Evolutionary conservation across 2,113 vertebrate genomes (phyloP).

Genomic region (Circaetus gallicus): DNA sequence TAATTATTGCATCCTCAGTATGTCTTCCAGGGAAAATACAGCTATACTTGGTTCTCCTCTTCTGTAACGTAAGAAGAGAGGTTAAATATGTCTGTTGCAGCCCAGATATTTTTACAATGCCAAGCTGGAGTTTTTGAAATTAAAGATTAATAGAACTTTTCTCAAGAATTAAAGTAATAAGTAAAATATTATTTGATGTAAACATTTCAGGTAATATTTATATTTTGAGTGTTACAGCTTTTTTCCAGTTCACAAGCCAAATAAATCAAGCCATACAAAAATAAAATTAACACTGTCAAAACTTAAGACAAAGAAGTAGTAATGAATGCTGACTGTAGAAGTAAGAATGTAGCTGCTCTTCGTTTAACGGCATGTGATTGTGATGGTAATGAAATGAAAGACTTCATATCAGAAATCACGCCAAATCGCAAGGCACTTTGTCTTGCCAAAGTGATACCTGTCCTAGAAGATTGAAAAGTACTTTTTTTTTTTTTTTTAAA

Average conservation of each 20-base stretch:
- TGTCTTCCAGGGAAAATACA: neutral
- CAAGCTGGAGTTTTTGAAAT: neutral
- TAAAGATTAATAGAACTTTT: neutral
- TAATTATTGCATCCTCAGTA: neutral
- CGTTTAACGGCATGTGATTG: rapidly evolving
- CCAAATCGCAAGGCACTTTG: neutral
- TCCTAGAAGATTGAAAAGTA: neutral
- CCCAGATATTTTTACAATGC: neutral
- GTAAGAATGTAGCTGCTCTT: neutral
- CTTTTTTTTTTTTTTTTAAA: neutral
- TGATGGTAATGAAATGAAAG: neutral
- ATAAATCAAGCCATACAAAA: neutral
- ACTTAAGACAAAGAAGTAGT: neutral
- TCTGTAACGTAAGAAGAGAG: neutral
- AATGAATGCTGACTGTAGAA: neutral
- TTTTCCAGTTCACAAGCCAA: neutral
- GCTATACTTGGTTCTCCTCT: neutral
- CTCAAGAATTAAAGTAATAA: neutral
- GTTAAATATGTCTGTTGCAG: neutral
- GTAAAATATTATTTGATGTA: neutral
- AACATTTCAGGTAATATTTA: neutral
- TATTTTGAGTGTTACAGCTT: neutral
- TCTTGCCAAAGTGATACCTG: neutral
- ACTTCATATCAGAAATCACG: neutral
- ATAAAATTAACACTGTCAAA: neutral